These are phyloP conservation scores for Xenopus borealis DNA, from an alignment of 2,113 vertebrate genomes.

Conservation along the genomic window DNA sequence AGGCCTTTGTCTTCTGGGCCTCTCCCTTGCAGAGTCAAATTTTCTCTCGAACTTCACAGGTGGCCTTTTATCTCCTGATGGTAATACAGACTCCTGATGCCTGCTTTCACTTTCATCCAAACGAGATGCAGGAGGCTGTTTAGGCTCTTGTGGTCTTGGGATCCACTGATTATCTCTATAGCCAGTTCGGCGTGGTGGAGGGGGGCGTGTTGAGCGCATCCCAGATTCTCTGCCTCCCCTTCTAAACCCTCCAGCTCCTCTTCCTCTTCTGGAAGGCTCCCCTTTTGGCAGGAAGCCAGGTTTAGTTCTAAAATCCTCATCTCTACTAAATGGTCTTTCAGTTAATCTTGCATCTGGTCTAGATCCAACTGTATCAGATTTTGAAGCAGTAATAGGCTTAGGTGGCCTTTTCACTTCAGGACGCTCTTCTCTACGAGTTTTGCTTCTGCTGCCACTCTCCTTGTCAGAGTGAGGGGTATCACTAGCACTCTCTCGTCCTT, in stretches of 20 bases:
- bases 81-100: slow-evolving; percentile 63
- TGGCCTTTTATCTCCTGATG: slow-evolving; percentile 72
- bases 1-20: slow-evolving; percentile 86
- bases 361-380: slow-evolving; percentile 60
- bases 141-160: slow-evolving; percentile 76
- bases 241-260: slow-evolving; percentile 85
- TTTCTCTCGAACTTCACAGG: slow-evolving; percentile 82
- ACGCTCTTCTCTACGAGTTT: slow-evolving; percentile 71
- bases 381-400: slow-evolving; percentile 62
- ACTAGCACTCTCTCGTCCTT: slow-evolving; percentile 89
- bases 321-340: slow-evolving; percentile 65
- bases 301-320: slow-evolving; percentile 82
- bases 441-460: slow-evolving; percentile 84
- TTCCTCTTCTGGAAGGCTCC: slow-evolving; percentile 85
- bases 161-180: slow-evolving; percentile 88
- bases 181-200: slow-evolving; percentile 74
- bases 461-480: slow-evolving; percentile 89
- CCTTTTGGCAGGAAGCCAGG: slow-evolving; percentile 94
- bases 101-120: slow-evolving; percentile 66
- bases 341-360: slow-evolving; percentile 62
- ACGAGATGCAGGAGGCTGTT: slow-evolving; percentile 71
- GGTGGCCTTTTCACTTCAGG: slow-evolving; percentile 63
- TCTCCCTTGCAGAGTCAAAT: slow-evolving; percentile 82
- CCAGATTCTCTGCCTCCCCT: slow-evolving; percentile 80
- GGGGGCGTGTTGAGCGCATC: slow-evolving; percentile 75